Base-by-base conservation (phyloP, 1,140 invertebrate species). In the Euura saliciscinereae region DNA sequence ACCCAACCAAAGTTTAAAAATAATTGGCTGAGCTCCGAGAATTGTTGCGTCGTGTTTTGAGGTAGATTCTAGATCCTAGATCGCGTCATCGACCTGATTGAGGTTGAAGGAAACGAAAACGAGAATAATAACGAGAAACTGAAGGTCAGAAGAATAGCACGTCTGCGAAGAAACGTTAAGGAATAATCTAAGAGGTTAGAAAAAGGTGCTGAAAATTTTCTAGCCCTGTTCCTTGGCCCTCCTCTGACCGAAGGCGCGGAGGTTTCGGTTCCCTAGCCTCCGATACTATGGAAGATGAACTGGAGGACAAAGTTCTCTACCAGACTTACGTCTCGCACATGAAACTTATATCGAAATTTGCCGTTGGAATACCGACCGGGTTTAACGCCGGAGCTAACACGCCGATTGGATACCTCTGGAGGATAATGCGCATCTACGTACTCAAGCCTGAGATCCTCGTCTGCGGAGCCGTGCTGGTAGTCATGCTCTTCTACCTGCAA, bases 281-380 rank as follows among this genome's bases (percentile, higher is more conserved):
- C 28, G 51, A 74, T 81, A 85, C 75, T 79, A 96, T 96, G 94
- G 94, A 96, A 91, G 94, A 96, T 91, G 94, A 95, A 89, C 88
- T 95, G 81, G 94, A 96, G 88, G 94, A 96, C 80, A 92, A 91
- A 90, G 91, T 96, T 78, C 89, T 96, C 76, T 94, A 95, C 86
- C 94, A 87, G 89, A 93, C 94, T 65, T 95, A 94, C 86, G 81
- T 94, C 75, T 93, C 94, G 71, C 93, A 95, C 82, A 92, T 95
- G 90, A 95, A 95, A 90, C 89, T 95, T 71, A 85, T 95, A 75
- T 94, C 94, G 10, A 92, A 93, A 83, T 91, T 95, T 85, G 90
- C 91, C 75, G 91, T 94, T 83, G 92, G 91, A 82, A 86, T 93
- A 78, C 91, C 93, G 70, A 79, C 80, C 69, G 81, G 78, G 71